Conservation (phyloP, 2,113 vertebrate species). For the Chaetura pelagica region DNA sequence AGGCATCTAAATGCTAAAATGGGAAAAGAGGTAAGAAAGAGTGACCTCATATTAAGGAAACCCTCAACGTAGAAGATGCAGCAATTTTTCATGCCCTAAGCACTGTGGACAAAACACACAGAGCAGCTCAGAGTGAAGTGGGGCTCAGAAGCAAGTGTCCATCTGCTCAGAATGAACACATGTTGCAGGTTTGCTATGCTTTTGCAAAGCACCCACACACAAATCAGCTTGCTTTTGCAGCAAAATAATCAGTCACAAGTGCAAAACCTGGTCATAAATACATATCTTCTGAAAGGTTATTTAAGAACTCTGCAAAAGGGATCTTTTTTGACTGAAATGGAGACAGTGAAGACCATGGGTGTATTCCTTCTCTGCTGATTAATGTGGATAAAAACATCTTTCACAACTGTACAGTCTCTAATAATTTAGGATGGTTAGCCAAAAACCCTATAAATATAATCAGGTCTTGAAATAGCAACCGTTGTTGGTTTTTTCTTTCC, state of each 20-base stretch:
- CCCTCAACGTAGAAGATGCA: not conserved
- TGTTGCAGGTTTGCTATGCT: not conserved
- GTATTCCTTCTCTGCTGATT: not conserved
- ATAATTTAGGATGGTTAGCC: not conserved
- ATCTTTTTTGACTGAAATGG: not conserved
- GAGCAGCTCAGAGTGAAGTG: not conserved
- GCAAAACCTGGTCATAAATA: not conserved
- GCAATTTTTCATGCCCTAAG: not conserved
- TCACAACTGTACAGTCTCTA: not conserved
- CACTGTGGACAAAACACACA: not conserved
- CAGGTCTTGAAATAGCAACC: conserved; percentile 20
- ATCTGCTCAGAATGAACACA: not conserved
- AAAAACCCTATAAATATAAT: not conserved
- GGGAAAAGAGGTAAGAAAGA: not conserved
- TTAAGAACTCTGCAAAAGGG: not conserved
- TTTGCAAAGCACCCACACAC: not conserved
- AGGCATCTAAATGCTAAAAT: not conserved
- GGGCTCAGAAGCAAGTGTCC: not conserved
- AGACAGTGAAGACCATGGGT: not conserved
- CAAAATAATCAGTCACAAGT: not conserved
- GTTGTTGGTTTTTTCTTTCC: not conserved
- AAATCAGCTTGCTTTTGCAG: not conserved
- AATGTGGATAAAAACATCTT: not conserved
- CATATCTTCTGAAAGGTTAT: not conserved
- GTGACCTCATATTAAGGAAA: not conserved